Evolutionary conservation across 2,888 invertebrate species (phyloP), one percentile per base, ranked within the genome.

Genomic region (Venustoraphidia nigricollis): DNA sequence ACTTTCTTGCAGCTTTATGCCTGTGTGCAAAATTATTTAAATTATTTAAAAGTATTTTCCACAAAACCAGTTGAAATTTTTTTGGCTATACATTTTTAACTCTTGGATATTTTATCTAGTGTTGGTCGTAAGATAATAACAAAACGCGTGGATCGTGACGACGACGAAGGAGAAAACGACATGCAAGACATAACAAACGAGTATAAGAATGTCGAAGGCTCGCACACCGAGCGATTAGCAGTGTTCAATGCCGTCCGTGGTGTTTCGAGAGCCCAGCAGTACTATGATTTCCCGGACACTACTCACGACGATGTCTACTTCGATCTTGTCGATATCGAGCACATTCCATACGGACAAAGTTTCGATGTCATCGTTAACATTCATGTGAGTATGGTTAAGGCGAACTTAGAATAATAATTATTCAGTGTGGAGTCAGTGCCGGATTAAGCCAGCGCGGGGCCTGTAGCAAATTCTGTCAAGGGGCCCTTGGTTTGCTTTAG

Each of bases 121-220:
- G 79, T 83, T 57, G 83, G 83, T 43, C 73, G 79, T 42, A 75
- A 75, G 59, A 72, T 83, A 46, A 69, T 82, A 41, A 83, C 83
- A 3, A 82, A 83, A 66, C 71, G 70, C 54, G 71, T 75, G 1
- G 75, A 69, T 52, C 66, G 70, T 10, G 77, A 78, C 52, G 79
- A 80, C 53, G 78, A 80, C 51, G 71, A 73, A 56, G 77, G 77
- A 9, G 77, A 80, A 53, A 70, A 73, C 41, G 81, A 81, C 55
- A 68, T 79, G 66, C 67, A 76, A 57, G 79, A 83, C 57, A 75
- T 83, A 34, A 81, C 81, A 2, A 67, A 71, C 49, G 69, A 72
- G 52, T 83, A 82, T 62, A 82, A 83, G 63, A 71, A 73, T 37
- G 67, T 69, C 39, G 79, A 79, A 59, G 79, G 75, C 46, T 70